Evolutionary conservation across 1,140 invertebrate species (phyloP), one percentile per base, ranked within the genome.

Genomic region (Zaprionus camerounensis): DNA sequence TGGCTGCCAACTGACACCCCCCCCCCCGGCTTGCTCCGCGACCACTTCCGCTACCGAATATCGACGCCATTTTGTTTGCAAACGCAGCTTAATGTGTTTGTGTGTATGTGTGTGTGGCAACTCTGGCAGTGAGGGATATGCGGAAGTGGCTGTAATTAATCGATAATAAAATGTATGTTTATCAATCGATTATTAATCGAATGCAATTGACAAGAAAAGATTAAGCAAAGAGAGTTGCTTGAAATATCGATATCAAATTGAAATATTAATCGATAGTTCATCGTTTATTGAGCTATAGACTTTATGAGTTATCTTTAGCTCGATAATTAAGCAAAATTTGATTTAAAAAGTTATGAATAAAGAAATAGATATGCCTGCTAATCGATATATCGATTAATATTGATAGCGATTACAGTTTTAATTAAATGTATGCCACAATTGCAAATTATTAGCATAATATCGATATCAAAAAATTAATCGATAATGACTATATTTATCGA

Each of bases 51-150:
- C 17, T 36, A n/a, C 46, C 36, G 1, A 26, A 61, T 34, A 26
- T 44, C 31, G 63, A 46, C 71, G 75, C 67, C 58, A 79, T 81
- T 75, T 71, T 59, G 76, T 65, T 76, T 68, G n/a, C 17, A 13
- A 24, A 63, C 62, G 22, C 64, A 61, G 46, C 28, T 53, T 51
- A 53, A 53, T 65, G 69, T 73, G 69, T 28, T 28, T 1, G 20
- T 49, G 7, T 51, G 46, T 24, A 12, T 5, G 77, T 51, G 46
- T 24, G 20, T 5, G 77, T 78, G 62, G 53, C 24, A 67, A 59
- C 55, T 13, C 64, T 55, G 36, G 26, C 57, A 26, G 22, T 2
- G 5, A 7, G n/a, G 2, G 38, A 41, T 41, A 2, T 41, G 6
- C 15, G 15, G 15, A 41, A 41, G 38, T 41, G 38, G 15, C 15